These are phyloP conservation scores for Chydorus sphaericus DNA, from an alignment of 2,888 invertebrate genomes.

Conservation along the genomic window DNA sequence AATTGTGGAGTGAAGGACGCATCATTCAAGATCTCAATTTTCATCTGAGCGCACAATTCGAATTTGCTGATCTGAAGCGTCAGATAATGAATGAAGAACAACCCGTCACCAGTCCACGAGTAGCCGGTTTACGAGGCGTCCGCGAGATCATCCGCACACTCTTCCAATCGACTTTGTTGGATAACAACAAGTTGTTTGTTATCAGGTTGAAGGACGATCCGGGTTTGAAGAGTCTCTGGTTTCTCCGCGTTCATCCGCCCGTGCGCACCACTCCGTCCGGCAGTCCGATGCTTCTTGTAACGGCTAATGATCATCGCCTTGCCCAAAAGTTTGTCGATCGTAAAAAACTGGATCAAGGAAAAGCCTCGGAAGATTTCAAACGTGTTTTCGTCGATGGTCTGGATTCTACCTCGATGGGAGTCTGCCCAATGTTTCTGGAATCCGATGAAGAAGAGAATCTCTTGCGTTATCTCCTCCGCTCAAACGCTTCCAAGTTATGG, in stretches of 20 bases:
- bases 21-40: not conserved
- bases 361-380: not conserved
- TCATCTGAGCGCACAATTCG: not conserved
- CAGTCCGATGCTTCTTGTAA: not conserved
- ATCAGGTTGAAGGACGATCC: not conserved
- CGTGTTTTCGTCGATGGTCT: not conserved
- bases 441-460: not conserved
- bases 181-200: not conserved
- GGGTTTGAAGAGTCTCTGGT: not conserved
- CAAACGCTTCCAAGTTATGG: not conserved
- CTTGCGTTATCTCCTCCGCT: not conserved
- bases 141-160: not conserved
- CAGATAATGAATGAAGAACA: not conserved
- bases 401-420: not conserved
- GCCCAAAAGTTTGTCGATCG: slow-evolving; percentile 1
- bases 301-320: slow-evolving; percentile 2
- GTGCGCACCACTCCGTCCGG: not conserved
- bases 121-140: not conserved
- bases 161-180: not conserved
- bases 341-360: not conserved
- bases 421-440: not conserved
- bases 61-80: not conserved
- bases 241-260: not conserved
- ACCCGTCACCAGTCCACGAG: not conserved
- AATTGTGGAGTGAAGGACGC: not conserved